A percentile compares a stretch with the other conserved stretches of the same genome.
Evolutionary conservation across 1,140 invertebrate genomes (phyloP).

Genomic region (Drosophila rufa): DNA sequence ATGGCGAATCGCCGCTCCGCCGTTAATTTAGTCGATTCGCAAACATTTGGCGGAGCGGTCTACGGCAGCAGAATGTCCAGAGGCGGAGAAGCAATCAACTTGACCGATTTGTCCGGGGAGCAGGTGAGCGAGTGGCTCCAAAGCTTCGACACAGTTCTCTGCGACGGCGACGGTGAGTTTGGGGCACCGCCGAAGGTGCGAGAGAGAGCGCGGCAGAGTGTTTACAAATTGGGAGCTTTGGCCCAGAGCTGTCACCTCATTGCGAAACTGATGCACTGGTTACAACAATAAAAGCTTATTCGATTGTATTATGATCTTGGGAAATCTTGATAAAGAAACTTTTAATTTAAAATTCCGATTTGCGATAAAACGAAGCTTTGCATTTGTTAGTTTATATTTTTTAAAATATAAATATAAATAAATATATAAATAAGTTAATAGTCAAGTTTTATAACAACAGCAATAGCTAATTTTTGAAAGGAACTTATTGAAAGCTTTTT

Average conservation of each 20-base stretch:
- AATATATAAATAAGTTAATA: too few relatives aligned
- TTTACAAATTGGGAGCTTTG: constrained; percentile 16
- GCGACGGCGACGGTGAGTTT: constrained; percentile 92
- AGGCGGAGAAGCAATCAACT: constrained; percentile 52
- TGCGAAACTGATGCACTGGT: background rate
- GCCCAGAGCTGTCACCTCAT: constrained; percentile 9
- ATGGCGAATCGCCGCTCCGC: constrained; percentile 19
- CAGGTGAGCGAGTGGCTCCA: constrained; percentile 89
- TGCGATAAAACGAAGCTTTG: background rate
- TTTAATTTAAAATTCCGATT: background rate
- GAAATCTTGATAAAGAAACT: background rate
- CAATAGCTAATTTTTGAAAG: too few relatives aligned
- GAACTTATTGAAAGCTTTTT: background rate
- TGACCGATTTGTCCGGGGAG: constrained; percentile 80
- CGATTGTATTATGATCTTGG: constrained; percentile 3
- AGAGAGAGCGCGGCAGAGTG: background rate
- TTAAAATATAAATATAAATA: too few relatives aligned
- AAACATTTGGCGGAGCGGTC: constrained; percentile 42
- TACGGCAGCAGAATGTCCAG: constrained; percentile 53
- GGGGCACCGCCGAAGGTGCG: background rate
- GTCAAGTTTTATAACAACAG: background rate
- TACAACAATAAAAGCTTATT: constrained; percentile 12
- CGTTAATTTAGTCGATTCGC: constrained; percentile 45
- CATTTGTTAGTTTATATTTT: too few relatives aligned
- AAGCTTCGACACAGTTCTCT: constrained; percentile 91